phyloP scores from a whole-genome alignment of 2,888 invertebrate genomes.

The Ectemnius continuus region DNA sequence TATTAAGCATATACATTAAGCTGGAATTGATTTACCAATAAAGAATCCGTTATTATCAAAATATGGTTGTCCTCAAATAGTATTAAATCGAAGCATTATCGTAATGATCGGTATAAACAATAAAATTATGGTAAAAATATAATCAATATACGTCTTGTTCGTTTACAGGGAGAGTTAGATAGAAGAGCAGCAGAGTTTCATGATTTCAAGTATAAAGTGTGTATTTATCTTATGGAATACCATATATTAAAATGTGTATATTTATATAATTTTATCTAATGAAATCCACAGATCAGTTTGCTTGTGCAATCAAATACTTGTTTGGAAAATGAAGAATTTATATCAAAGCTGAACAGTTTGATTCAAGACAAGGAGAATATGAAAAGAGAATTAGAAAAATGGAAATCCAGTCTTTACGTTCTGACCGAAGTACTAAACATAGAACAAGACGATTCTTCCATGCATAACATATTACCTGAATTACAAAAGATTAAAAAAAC shows the following conservation, averaged over 20 bases:
- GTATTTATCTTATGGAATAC: neutral
- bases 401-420: conserved; percentile 64
- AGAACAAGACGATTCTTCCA: conserved; percentile 40
- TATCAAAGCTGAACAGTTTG: conserved; percentile 41
- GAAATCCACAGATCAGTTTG: conserved; percentile 57
- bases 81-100: too few relatives aligned
- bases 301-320: conserved; percentile 54
- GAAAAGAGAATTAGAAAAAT: conserved; percentile 61
- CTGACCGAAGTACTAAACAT: conserved; percentile 63
- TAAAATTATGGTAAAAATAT: neutral
- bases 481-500: conserved; percentile 35
- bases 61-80: too few relatives aligned
- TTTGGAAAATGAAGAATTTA: conserved; percentile 24
- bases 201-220: conserved; percentile 63
- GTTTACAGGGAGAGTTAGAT: conserved; percentile 44
- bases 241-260: conserved; percentile 7
- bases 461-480: conserved; percentile 38
- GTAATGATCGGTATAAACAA: too few relatives aligned
- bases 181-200: conserved; percentile 47
- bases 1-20: too few relatives aligned
- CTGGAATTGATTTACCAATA: too few relatives aligned
- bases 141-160: conserved; percentile 28
- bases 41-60: too few relatives aligned
- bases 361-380: conserved; percentile 60
- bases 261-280: conserved; percentile 12